These are phyloP conservation scores for Cerastis rubricosa DNA, from an alignment of 2,888 invertebrate species.

Conservation along the genomic window DNA sequence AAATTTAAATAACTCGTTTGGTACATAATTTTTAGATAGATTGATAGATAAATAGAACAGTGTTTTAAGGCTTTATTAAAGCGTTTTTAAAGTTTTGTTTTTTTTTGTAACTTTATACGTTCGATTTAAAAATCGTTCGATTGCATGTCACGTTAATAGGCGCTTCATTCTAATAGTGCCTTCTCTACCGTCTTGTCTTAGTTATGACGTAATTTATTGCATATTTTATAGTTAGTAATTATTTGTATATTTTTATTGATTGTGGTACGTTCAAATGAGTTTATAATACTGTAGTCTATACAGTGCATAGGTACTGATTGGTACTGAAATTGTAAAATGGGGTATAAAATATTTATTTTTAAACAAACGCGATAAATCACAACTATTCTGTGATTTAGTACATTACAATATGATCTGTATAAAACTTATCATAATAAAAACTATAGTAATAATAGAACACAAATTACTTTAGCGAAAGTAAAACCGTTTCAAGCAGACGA, in stretches of 20 bases:
- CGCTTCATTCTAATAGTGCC: too few species aligned
- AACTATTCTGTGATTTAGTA: not conserved
- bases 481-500: not conserved
- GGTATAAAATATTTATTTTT: not conserved
- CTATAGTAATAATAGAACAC: not conserved
- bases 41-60: not conserved
- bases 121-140: too few species aligned
- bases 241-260: too few species aligned
- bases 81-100: too few species aligned
- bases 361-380: not conserved
- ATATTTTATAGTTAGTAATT: too few species aligned
- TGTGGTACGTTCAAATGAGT: not conserved
- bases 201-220: too few species aligned
- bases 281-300: not conserved
- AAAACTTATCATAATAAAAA: not conserved
- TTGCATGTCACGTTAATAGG: too few species aligned
- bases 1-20: not conserved
- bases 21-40: not conserved
- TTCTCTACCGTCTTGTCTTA: too few species aligned
- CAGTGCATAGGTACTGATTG: slow-evolving; percentile 10
- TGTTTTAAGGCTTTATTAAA: too few species aligned
- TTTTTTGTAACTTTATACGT: too few species aligned
- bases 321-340: slow-evolving; percentile 4
- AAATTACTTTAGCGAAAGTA: slow-evolving; percentile 10
- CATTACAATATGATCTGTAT: not conserved